Base-by-base conservation (phyloP, 1,140 invertebrate species). In the Onthophagus taurus region DNA sequence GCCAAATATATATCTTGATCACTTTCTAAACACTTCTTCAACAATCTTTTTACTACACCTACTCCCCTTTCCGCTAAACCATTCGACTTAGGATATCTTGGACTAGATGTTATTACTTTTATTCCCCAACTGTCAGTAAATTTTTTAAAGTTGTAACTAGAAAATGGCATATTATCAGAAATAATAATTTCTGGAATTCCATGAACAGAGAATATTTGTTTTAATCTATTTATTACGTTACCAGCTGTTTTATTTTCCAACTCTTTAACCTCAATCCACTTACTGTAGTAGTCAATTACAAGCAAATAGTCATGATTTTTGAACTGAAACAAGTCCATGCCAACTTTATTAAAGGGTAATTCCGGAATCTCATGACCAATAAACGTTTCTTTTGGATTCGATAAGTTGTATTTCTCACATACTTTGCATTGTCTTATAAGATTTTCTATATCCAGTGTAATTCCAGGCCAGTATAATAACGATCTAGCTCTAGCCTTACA, bases 271-370 rank as follows among this genome's bases (percentile, higher is more conserved):
- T 58, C 51, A 17, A 42, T 46, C 31, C 12, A 54, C 47, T 49
- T 52, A 42, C 54, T 58, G 31, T 53, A 59, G 47, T 58, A 58
- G 41, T 60, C 50, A 9, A 36, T 31, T 12, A 53, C 42, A 19
- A 56, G 51, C 18, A 57, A 14, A 34, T 54, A 60, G 49, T 48
- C 53, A 29, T 42, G 37, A 17, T 56, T 36, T 16, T 6, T 39
- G n/a, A 58, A 55, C 48, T 54, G 52, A 43, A 54, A 54, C 4
- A 58, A 41, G 36, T 60, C 56, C 31, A 53, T 34, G 1, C 31
- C 53, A n/a, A 58, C 31, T 51, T 58, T 56, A 26, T 55, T 30
- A 52, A 52, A 57, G 2, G 52, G 45, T 36, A 47, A 33, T 8
- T 18, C 19, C 1, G 52, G 47, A 23, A 52, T 46, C n/a, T 48